phyloP scores from a whole-genome alignment of 2,113 vertebrate genomes.

The Macrotis lagotis region DNA sequence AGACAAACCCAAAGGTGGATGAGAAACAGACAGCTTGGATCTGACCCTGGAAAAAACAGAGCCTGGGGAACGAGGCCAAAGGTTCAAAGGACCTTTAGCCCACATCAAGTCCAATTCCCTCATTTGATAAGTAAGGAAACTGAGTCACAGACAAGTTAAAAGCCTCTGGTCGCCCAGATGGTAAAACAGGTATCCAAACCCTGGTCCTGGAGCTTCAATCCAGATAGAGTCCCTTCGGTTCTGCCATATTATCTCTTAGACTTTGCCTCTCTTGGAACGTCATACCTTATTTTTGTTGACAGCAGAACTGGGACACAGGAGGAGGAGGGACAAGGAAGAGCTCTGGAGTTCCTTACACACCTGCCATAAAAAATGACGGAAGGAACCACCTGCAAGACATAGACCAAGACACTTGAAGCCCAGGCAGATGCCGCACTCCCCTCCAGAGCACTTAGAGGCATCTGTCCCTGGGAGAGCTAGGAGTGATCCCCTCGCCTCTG shows the following conservation, averaged over 20 bases:
- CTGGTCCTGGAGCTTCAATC: fast-evolving
- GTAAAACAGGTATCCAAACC: no score
- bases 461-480: neutral
- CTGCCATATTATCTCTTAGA: neutral
- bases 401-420: neutral
- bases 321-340: slow-evolving; percentile 93
- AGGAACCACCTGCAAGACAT: slow-evolving; percentile 92
- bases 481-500: neutral
- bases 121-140: neutral
- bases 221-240: neutral
- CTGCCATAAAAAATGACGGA: slow-evolving; percentile 99
- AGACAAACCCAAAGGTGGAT: fast-evolving
- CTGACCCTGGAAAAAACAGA: neutral
- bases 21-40: neutral
- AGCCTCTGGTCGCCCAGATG: neutral
- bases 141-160: neutral
- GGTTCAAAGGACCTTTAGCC: neutral
- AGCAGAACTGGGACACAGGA: slow-evolving; percentile 95
- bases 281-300: slow-evolving; percentile 97
- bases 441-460: neutral
- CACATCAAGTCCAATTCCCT: neutral
- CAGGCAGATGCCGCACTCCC: neutral
- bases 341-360: slow-evolving; percentile 99
- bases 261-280: fast-evolving
- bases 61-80: neutral